These are phyloP conservation scores for Gastracanthus pulcherrimus DNA, from an alignment of 2,888 invertebrate genomes.

Conservation along the genomic window DNA sequence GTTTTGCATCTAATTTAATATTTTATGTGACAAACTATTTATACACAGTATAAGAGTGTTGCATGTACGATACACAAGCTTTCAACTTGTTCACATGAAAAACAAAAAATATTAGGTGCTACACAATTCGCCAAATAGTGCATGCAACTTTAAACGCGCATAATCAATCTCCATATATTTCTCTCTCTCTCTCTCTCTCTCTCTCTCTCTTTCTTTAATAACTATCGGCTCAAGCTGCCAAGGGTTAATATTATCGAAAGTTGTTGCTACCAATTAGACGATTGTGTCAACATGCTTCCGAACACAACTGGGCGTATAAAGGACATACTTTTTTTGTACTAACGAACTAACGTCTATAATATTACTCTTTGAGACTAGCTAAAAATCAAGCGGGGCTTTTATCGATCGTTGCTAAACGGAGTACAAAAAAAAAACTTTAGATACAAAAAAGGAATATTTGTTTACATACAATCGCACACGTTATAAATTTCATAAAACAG, in stretches of 20 bases:
- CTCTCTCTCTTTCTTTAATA: not conserved
- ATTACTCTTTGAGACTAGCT: conserved; percentile 37
- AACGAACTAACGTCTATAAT: conserved; percentile 26
- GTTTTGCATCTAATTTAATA: conserved; percentile 7
- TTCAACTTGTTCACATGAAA: conserved; percentile 14
- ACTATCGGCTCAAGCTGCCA: conserved; percentile 7
- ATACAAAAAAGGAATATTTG: conserved; percentile 29
- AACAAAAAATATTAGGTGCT: conserved; percentile 40
- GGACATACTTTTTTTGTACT: conserved; percentile 1
- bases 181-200: not conserved
- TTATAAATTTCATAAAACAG: conserved; percentile 21
- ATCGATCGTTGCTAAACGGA: conserved; percentile 31
- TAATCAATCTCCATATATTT: too few relatives aligned
- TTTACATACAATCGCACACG: conserved; percentile 24
- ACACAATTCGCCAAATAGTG: conserved; percentile 15
- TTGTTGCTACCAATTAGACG: not conserved
- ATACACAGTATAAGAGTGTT: conserved; percentile 62
- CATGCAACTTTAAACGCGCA: not conserved
- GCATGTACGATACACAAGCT: conserved; percentile 16
- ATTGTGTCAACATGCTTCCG: conserved; percentile 13
- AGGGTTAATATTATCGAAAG: conserved; percentile 6
- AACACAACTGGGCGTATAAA: conserved; percentile 16
- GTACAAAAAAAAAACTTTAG: conserved; percentile 11
- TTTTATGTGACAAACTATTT: conserved; percentile 56
- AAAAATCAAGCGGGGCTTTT: conserved; percentile 23